phyloP scores from a whole-genome alignment of 2,888 invertebrate genomes.

The Mythimna albipuncta region DNA sequence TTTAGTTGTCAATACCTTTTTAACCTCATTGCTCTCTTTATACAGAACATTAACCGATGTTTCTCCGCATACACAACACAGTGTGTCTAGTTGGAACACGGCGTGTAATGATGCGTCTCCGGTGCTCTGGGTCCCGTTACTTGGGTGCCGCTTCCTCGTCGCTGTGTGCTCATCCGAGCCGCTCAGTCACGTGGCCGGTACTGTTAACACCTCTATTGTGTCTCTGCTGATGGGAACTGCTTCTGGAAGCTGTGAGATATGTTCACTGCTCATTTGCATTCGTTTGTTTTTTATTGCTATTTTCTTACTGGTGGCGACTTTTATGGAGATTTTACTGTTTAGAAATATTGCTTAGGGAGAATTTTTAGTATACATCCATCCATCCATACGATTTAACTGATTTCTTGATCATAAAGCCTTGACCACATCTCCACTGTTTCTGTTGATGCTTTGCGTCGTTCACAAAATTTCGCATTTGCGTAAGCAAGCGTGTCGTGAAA shows the following conservation, averaged over 20 bases:
- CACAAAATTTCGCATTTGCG: constrained; percentile 13
- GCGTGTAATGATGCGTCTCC: constrained; percentile 30
- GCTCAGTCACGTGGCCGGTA: constrained; percentile 30
- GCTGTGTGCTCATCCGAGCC: constrained; percentile 34
- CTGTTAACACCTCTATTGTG: constrained; percentile 53
- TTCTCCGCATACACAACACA: constrained; percentile 18
- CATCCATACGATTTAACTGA: not conserved
- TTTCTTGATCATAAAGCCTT: not conserved
- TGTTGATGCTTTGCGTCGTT: too few species aligned
- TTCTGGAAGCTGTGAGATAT: constrained; percentile 46
- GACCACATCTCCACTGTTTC: not conserved
- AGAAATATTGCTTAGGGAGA: constrained; percentile 8
- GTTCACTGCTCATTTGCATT: constrained; percentile 12
- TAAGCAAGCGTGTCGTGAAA: constrained; percentile 13
- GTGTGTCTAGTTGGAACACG: constrained; percentile 42
- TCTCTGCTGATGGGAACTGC: constrained; percentile 18
- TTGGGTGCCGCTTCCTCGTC: constrained; percentile 25
- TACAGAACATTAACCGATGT: not conserved
- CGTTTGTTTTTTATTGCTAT: constrained; percentile 20
- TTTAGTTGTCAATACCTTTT: too few species aligned
- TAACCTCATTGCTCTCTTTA: not conserved
- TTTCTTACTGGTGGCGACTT: constrained; percentile 12
- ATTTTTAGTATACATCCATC: not conserved
- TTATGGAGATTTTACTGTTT: constrained; percentile 13
- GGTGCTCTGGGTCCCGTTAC: constrained; percentile 47